Evolutionary conservation across 2,888 invertebrate species (phyloP), one percentile per base, ranked within the genome.

Genomic region (Linnaemya tessellans): DNA sequence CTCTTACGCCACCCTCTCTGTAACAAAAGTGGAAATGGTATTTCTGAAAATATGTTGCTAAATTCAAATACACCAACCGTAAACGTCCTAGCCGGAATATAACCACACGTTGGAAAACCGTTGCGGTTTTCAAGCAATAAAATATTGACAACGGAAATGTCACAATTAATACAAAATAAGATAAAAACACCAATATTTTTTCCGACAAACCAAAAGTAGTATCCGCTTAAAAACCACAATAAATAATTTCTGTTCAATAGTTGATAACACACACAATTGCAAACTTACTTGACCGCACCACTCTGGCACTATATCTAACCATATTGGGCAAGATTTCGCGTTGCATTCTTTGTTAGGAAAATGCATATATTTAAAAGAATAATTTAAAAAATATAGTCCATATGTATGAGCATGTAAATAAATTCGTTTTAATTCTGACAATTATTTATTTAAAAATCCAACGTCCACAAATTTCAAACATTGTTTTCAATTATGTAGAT

Each of bases 71-170:
- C 35, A 80, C 56, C 18, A 56, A 89, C 75, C 88, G 88, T 35
- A 92, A 73, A 5, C 90, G 89, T 0, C 95, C 95, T 88, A 95
- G 92, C 0, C 95, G 93, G 90, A 95, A 94, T 79, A 95, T 94
- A 7, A 95, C 94, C 54, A 94, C 93, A 88, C 95, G 91, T 88
- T 94, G 94, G 89, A 94, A 95, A 89, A 95, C 94, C 80, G 94
- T 93, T 4, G 94, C 93, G 20, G 94, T 92, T 89, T 92, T 85
- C 20, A 92, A 35, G 35, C 90, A 91, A 10, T 88, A 41, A n/a
- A 89, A 88, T 38, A 92, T 74, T 0, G 90, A 87, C 3, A 90
- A 20, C 22, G 92, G 92, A 68, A 91, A 89, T 13, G 88, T 87
- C n/a, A 90, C 18, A 7, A 90, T 22, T 20, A 90, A 64, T 25